Evolutionary conservation across 2,797 vertebrate species (phyloP), one percentile per base, ranked within the genome.

Genomic region (Scomberomorus guttatus): DNA sequence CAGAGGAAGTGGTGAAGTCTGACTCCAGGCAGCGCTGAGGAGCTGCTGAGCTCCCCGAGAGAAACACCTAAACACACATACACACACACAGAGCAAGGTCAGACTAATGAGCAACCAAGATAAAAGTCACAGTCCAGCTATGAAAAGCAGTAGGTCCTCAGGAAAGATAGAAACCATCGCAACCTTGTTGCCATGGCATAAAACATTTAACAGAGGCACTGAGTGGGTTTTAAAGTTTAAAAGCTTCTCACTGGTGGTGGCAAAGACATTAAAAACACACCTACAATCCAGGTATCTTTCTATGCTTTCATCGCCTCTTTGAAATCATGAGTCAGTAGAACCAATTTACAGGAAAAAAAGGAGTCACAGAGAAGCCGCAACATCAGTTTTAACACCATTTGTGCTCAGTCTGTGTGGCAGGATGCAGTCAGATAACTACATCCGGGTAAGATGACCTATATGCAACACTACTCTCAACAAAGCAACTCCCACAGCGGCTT

Each of bases 1-100:
- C 92, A 85, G 87, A 87, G 82, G 77, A 84, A 91, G 79, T 86
- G 79, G 74, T 80, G 81, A 87, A 77, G 69, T 87, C 75, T 86
- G 90, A 86, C 83, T 92, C 81, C 80, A 83, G 84, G 86, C 87
- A 89, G 90, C 42, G 24, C 83, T 80, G 80, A 91, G 81, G 90
- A 93, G 82, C 89, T 14, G 75, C 74, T 79, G 86, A 89, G 90
- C 88, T 85, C 82, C 84, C 82, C 55, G 17, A 81, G 78, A 90
- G 80, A 85, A 87, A 93, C 88, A 92, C 90, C 92, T 94, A 81
- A 71, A 87, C 51, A 86, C 51, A 69, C 61, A 75, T 2, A 77
- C 34, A 79, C 20, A 72, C 8, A 71, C 50, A 66, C 5, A 80
- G 4, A 66, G 11, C 5, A 17, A 1, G 25, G 72, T 82, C 52